A percentile compares a stretch with the other conserved stretches of the same genome.
phyloP scores from a whole-genome alignment of 2,888 invertebrate species.

The Galerucella pusilla region DNA sequence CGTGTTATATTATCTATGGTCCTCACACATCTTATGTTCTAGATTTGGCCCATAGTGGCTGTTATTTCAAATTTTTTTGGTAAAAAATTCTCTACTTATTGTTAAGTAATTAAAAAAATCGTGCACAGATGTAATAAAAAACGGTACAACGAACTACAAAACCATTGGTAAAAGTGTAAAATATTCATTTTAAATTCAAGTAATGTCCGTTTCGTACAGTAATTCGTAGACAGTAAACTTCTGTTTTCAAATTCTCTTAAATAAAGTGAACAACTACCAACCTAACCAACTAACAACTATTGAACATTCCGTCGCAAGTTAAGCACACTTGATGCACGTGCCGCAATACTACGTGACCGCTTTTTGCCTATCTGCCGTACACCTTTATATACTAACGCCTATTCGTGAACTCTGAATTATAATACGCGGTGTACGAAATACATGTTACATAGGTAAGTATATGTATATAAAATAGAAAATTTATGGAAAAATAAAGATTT shows the following conservation, averaged over 20 bases:
- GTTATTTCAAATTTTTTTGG: too few species aligned
- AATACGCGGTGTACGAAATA: neutral
- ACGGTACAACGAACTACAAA: slow-evolving; percentile 2
- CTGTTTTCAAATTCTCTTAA: slow-evolving; percentile 1
- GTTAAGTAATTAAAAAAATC: neutral
- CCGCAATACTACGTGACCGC: slow-evolving; percentile 12
- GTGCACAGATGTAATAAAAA: neutral
- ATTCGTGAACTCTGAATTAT: neutral
- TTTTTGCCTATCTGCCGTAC: slow-evolving; percentile 10
- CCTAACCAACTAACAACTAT: neutral
- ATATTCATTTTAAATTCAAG: slow-evolving; percentile 3
- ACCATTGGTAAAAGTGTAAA: neutral
- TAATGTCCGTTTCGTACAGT: neutral
- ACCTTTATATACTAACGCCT: slow-evolving; percentile 6
- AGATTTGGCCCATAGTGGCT: too few species aligned
- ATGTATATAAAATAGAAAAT: too few species aligned
- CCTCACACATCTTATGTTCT: too few species aligned
- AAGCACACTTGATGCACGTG: slow-evolving; percentile 17
- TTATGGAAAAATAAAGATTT: too few species aligned
- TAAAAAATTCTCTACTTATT: neutral
- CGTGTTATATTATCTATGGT: too few species aligned
- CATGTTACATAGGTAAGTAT: too few species aligned
- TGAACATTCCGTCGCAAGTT: slow-evolving; percentile 8
- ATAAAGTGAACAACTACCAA: neutral
- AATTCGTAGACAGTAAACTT: neutral